Base-by-base conservation (phyloP, 2,888 invertebrate genomes). In the Tiphia femorata region DNA sequence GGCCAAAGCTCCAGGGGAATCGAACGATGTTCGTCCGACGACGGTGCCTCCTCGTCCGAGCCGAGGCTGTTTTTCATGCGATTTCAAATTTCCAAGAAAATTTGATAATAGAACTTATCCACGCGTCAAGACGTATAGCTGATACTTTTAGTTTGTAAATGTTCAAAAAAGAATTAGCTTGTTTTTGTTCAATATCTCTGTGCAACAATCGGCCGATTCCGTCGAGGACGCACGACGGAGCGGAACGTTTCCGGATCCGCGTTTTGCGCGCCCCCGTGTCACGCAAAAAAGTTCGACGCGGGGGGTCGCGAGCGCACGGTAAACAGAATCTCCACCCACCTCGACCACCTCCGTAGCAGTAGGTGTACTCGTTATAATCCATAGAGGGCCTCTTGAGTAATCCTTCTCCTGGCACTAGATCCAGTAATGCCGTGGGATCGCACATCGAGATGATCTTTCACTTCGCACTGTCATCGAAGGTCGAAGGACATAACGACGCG, bases 331-430 rank as follows among this genome's bases (percentile, higher is more conserved):
- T n/a, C 72, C 72, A 70, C 70, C 77, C 78, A 81, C 81, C 81
- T 79, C 80, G 79, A 73, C 79, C 79, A 70, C 74, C 80, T 61
- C 78, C 80, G 75, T 83, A 80, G 78, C 83, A 83, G 66, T 83
- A 83, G 51, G 82, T 81, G 75, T 83, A 83, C 72, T 83, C 83
- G 81, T 83, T 82, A 76, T 83, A 83, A 79, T 83, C 83, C 80
- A 81, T 82, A 72, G 73, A 75, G 56, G 81, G 81, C 72, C 82
- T 75, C 70, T 78, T 79, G 69, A 82, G 77, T 64, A 83, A 78
- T 76, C 78, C 79, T 70, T 82, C 78, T 72, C 78, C 78, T 46
- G 77, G 75, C 67, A 81, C 77, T 62, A 82, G 76, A 71, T 81
- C 80, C 71, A 81, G 64, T 43, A 80, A 76, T 37, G 76, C 78